Evolutionary conservation across 2,113 vertebrate species (phyloP).

Genomic region (Todiramphus chloris): DNA sequence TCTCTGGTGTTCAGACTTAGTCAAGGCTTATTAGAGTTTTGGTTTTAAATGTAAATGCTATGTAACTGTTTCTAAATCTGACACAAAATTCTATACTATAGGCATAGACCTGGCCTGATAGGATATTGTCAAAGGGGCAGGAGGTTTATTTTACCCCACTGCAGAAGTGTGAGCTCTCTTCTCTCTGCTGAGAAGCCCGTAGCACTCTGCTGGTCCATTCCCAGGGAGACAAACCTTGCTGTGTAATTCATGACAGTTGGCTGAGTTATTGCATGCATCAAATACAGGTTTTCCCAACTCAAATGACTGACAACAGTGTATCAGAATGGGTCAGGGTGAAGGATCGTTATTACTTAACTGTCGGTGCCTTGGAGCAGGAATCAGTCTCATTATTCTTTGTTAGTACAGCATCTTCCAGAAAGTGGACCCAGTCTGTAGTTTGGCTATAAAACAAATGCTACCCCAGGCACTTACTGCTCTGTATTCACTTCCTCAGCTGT

Average conservation of each 20-base stretch:
- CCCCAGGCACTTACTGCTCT: neutral
- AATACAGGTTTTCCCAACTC: neutral
- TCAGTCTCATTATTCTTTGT: neutral
- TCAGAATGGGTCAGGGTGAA: neutral
- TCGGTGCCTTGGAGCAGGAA: neutral
- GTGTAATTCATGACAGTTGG: neutral
- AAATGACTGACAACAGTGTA: neutral
- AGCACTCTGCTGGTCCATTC: neutral
- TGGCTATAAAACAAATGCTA: neutral
- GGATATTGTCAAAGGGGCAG: neutral
- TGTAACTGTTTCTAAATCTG: neutral
- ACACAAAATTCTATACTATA: neutral
- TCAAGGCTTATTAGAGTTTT: neutral
- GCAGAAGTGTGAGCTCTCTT: neutral
- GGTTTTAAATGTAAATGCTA: neutral
- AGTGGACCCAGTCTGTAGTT: neutral
- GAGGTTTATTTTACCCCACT: neutral
- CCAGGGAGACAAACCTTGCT: neutral
- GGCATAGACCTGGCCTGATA: neutral
- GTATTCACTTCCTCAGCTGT: rapidly evolving
- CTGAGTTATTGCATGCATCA: neutral
- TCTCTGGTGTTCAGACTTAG: neutral
- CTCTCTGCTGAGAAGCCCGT: neutral
- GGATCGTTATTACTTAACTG: neutral
- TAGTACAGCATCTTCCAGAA: neutral